phyloP scores from a whole-genome alignment of 92 coral and sea anemone species.

The Heliopora coerulea region DNA sequence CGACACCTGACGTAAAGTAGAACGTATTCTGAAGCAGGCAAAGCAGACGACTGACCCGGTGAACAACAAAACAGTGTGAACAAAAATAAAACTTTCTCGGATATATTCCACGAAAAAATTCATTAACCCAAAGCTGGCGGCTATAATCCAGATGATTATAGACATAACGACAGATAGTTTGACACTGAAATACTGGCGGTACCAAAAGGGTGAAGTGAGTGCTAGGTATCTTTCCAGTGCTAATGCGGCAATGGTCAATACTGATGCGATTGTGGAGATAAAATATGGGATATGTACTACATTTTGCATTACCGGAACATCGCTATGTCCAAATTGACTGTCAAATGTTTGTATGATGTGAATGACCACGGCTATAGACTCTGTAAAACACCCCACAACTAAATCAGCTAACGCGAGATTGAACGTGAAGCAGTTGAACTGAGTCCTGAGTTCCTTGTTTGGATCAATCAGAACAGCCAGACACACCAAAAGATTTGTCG shows the following conservation, averaged over 20 bases:
- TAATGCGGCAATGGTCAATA: slow-evolving; percentile 71
- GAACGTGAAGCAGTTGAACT: slow-evolving; percentile 35
- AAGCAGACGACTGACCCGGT: slow-evolving; percentile 12
- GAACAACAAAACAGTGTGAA: slow-evolving; percentile 16
- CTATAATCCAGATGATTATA: slow-evolving; percentile 1
- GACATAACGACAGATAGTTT: slow-evolving; percentile 2
- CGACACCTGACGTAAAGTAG: background rate
- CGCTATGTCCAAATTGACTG: background rate
- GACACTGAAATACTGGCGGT: slow-evolving; percentile 19
- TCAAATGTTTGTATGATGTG: slow-evolving; percentile 1
- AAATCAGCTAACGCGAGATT: slow-evolving; percentile 30
- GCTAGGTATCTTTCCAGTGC: slow-evolving; percentile 73
- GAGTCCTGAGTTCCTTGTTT: slow-evolving; percentile 30
- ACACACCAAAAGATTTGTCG: slow-evolving; percentile 21
- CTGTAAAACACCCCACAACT: slow-evolving; percentile 12
- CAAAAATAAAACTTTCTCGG: slow-evolving; percentile 26
- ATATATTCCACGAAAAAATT: slow-evolving; percentile 11
- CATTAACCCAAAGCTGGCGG: slow-evolving; percentile 19
- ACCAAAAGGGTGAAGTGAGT: slow-evolving; percentile 53
- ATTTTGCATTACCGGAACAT: background rate
- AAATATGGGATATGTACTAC: slow-evolving; percentile 64
- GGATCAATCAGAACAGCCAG: slow-evolving; percentile 22
- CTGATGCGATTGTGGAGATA: slow-evolving; percentile 68
- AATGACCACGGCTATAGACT: background rate
- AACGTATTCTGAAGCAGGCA: background rate